Evolutionary conservation across 1,140 invertebrate species (phyloP), one percentile per base, ranked within the genome.

Genomic region (Diabrotica undecimpunctata): DNA sequence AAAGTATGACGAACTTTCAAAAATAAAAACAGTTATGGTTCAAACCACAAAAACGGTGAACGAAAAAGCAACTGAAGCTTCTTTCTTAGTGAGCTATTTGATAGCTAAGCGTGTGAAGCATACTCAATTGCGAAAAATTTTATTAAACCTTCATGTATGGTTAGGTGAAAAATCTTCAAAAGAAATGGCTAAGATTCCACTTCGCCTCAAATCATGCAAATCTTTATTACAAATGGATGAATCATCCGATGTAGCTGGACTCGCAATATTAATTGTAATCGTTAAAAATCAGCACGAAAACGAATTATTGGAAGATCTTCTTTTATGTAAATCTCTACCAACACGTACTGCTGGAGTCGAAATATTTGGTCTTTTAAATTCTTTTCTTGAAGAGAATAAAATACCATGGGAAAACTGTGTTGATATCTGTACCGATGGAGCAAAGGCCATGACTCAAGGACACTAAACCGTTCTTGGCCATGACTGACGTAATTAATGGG

Each of bases 41-140:
- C 57, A 66, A 51, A 39, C 56, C 11, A 51, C 59, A 61, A 51
- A 65, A 38, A 62, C 61, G 12, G 41, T 64, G 14, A 64, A 67
- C 54, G 56, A 64, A 67, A 67, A 67, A 14, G 50, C 62, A 59
- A 67, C 62, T 50, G 66, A 64, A 55, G 50, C 62, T 25, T 67
- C 62, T n/a, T 67, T 54, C 52, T n/a, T 54, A 10, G 62, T 67
- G 13, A 36, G 7, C 13, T 64, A 67, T 14, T 5, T 50, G 39
- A 67, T 60, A 52, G 55, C 62, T 38, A 6, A 13, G 11, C 11
- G 6, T 35, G 66, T 54, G 54, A 62, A 68, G 59, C 62, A 11
- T 36, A 67, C 37, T 56, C 61, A 7, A 67, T 63, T 10, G 62
- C 36, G 51, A 53, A 65, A 41, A 66, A 58, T 11, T 39, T 68